Base-by-base conservation (phyloP, 1,140 invertebrate species). In the Oncopeltus fasciatus region DNA sequence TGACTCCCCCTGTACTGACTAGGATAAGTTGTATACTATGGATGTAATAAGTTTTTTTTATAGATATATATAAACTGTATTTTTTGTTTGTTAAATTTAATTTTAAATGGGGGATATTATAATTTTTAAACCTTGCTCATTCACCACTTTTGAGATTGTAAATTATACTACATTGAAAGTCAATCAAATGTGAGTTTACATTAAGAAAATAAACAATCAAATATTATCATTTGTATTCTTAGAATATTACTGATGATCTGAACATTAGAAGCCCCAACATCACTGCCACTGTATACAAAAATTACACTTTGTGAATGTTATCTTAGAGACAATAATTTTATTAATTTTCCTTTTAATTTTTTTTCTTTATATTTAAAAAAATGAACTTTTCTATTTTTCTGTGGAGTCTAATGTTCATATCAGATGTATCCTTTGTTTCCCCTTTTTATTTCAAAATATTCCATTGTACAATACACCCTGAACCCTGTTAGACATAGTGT, bases 391-490 rank as follows among this genome's bases (percentile, higher is more conserved):
- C n/a, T 29, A 29, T 59, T 59, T 38, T 43, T 20, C 20, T 14
- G 16, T 16, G 11, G 31, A 28, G 18, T 59, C 57, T 61, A 51
- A 51, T 51, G 47, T 61, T 61, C 60, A 61, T 61, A 33, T 60
- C 44, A 29, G 14, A 51, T 38, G 14, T 38, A 38, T 38, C 5
- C 31, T 38, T 38, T 38, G 14, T n/a, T n/a, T n/a, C n/a, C n/a
- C n/a, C n/a, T n/a, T n/a, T n/a, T n/a, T n/a, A n/a, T n/a, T n/a
- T n/a, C 21, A 53, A 53, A 53, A 60, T 47, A 26, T 49, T 62
- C 33, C 53, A 57, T 57, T 62, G 51, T 62, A 62, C 61, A 56
- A 62, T 62, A 62, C 20, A 57, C 33, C 33, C 26, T 47, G 14
- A 38, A 38, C 5, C 31, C 31, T 27, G 61, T 60, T 60, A 28